Percentiles rank a stretch among this genome's conserved stretches.
phyloP scores from a whole-genome alignment of 64 coral and sea anemone species.

The Stichodactyla mertensii region DNA sequence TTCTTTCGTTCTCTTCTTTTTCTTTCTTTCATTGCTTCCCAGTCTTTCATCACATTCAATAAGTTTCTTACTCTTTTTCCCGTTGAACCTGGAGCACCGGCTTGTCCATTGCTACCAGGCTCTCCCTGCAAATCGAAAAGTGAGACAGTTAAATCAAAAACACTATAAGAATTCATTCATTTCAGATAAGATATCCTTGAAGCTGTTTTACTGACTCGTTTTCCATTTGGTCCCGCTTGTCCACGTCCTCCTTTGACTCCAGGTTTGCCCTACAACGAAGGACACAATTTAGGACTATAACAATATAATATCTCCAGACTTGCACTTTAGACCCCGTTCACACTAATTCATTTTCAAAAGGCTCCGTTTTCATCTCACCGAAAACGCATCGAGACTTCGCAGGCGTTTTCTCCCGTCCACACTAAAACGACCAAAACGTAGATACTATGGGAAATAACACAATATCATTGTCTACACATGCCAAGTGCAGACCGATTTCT shows the following conservation, averaged over 20 bases:
- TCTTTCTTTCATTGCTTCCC: not conserved
- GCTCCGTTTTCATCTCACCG: too few species aligned
- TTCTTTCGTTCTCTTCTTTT: not conserved
- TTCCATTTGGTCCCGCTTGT: conserved; percentile 17
- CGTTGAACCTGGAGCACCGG: conserved; percentile 2
- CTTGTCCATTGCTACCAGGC: not conserved
- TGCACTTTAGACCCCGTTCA: too few species aligned
- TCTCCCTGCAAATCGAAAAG: not conserved
- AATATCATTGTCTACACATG: too few species aligned
- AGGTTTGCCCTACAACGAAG: conserved; percentile 18
- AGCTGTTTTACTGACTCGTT: not conserved
- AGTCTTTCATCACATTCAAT: too few species aligned
- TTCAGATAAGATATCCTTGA: not conserved
- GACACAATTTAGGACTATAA: not conserved
- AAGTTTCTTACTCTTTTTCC: conserved; percentile 9
- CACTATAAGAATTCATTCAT: not conserved
- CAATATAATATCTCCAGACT: too few species aligned
- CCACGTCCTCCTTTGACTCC: not conserved
- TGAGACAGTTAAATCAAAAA: not conserved
- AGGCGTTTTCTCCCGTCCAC: too few species aligned
- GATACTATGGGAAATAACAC: too few species aligned
- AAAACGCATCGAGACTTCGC: too few species aligned
- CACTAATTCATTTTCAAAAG: too few species aligned
- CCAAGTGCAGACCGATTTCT: too few species aligned
- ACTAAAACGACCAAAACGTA: too few species aligned